phyloP scores from a whole-genome alignment of 1,140 invertebrate genomes.

The Hypothenemus hampei region DNA sequence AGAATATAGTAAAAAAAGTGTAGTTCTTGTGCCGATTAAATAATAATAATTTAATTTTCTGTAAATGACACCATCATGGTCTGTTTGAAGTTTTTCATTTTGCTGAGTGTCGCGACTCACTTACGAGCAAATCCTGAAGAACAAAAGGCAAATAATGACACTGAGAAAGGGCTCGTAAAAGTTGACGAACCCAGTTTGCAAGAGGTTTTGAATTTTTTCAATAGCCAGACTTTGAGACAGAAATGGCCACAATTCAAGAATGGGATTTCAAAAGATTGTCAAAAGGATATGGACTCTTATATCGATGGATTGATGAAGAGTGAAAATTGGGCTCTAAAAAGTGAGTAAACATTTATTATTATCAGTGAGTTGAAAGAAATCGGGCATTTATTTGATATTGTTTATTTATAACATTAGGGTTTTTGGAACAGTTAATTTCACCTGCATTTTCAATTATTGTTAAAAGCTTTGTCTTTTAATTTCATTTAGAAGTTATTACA shows the following conservation, averaged over 20 bases:
- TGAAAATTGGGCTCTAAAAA: conserved; percentile 68
- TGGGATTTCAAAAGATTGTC: conserved; percentile 47
- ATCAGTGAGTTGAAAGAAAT: not conserved
- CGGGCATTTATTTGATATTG: not conserved
- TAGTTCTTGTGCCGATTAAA: not conserved
- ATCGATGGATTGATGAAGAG: conserved; percentile 56
- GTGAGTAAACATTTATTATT: conserved; percentile 48
- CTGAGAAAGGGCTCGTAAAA: not conserved
- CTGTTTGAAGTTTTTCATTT: not conserved
- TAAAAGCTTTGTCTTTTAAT: not conserved
- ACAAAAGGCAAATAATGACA: not conserved
- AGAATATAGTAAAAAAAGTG: not conserved
- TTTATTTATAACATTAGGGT: not conserved
- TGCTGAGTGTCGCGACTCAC: not conserved
- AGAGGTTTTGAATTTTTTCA: conserved; percentile 49
- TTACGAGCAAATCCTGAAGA: conserved; percentile 2
- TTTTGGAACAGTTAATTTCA: not conserved
- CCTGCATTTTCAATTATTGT: not conserved
- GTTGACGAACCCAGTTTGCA: conserved; percentile 40
- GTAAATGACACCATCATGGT: not conserved
- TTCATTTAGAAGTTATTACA: not conserved
- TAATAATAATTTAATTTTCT: not conserved
- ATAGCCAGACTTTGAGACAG: conserved; percentile 43
- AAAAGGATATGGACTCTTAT: conserved; percentile 57
- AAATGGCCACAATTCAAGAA: conserved; percentile 45